Evolutionary conservation across 2,113 vertebrate genomes (phyloP), one percentile per base, ranked within the genome.

Genomic region (Rhea pennata): DNA sequence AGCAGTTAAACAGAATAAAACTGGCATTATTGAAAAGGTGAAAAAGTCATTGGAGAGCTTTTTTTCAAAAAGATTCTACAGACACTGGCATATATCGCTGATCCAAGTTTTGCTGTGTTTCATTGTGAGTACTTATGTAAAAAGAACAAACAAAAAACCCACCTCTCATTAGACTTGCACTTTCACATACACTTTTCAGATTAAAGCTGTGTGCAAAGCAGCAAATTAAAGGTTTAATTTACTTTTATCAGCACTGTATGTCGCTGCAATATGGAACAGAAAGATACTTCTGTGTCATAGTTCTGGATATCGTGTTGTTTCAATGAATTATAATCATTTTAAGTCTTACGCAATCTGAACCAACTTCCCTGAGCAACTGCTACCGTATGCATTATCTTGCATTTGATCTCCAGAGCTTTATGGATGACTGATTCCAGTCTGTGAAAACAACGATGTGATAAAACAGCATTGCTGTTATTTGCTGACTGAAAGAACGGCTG

Each of bases 111-210:
- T 31, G 36, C 24, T 42, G 22, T 42, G 22, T 53, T 78, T 53
- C 29, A 6, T 4, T 80, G 26, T 0, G 6, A 67, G 12, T 6
- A 46, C 21, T n/a, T 15, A 0, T 5, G 12, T 24, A 48, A 88
- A 88, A 61, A 36, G n/a, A 36, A 36, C 36, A 36, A 36, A 36
- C 36, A 36, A 36, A 36, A 36, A 36, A 36, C 36, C 36, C n/a
- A 56, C 5, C 46, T 62, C 14, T 64, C 61, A 39, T 22, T 21
- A 42, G 26, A 21, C 54, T 70, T 81, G 4, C 8, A 15, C 15
- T 70, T 59, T 65, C 44, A 44, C 2, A 15, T 61, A 65, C 8
- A 24, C 10, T 66, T 21, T n/a, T 23, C n/a, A 17, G 3, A 16
- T 76, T 58, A 58, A 58, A 58, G 29, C 15, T 19, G 5, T 19